Conservation (phyloP, 2,113 vertebrate genomes). For the Aspiorhynchus laticeps region DNA sequence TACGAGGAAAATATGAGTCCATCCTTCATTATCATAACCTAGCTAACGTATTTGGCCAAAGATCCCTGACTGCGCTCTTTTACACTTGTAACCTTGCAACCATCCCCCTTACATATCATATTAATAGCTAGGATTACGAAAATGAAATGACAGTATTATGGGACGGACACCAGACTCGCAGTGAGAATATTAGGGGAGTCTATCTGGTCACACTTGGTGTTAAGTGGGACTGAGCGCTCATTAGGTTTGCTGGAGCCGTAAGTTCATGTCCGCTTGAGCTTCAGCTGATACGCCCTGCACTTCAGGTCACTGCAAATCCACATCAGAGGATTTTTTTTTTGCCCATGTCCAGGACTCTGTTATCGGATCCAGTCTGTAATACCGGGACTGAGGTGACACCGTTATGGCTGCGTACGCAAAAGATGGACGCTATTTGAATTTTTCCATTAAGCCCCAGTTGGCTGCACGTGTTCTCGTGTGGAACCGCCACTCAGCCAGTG, state of each 20-base stretch:
- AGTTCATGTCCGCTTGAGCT: conserved; percentile 69
- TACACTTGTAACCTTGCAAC: conserved; percentile 65
- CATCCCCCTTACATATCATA: conserved; percentile 69
- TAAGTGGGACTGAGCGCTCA: conserved; percentile 77
- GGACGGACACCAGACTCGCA: conserved; percentile 71
- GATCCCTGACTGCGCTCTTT: conserved; percentile 59
- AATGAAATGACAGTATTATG: conserved; percentile 75
- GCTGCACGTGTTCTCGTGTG: conserved; percentile 66
- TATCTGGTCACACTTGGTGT: conserved; percentile 75
- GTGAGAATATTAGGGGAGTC: conserved; percentile 73
- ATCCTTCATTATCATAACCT: conserved; percentile 21
- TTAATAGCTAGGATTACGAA: conserved; percentile 79
- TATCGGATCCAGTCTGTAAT: conserved; percentile 68
- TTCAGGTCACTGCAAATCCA: conserved; percentile 68
- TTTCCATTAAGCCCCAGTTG: conserved; percentile 61
- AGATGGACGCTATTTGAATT: conserved; percentile 70
- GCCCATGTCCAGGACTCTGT: conserved; percentile 68
- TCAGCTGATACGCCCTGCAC: conserved; percentile 67
- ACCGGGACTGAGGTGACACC: conserved; percentile 60
- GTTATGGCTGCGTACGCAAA: conserved; percentile 60
- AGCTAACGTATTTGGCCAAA: conserved; percentile 46
- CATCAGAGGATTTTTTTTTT: conserved; percentile 67
- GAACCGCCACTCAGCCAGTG: conserved; percentile 57
- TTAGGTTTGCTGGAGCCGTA: conserved; percentile 73
- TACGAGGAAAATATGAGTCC: conserved; percentile 12